Evolutionary conservation across 2,797 vertebrate species (phyloP).

Genomic region (Tragelaphus oryx): DNA sequence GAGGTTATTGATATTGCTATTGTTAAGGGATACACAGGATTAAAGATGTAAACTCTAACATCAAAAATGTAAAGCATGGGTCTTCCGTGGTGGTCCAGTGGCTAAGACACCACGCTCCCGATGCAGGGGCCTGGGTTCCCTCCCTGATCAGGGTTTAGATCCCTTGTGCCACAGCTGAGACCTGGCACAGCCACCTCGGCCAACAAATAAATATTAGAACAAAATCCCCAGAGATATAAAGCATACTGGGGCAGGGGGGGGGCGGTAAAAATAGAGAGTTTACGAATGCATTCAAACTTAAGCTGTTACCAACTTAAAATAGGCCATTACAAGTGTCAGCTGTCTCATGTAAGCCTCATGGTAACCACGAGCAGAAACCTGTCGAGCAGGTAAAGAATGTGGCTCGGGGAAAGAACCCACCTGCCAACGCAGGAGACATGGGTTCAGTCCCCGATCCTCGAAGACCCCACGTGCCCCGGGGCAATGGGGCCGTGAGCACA

Average conservation of each 20-base stretch:
- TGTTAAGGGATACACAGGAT: not conserved
- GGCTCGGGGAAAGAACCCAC: fast-evolving
- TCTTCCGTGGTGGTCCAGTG: not conserved
- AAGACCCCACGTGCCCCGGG: fast-evolving
- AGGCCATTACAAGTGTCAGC: no score
- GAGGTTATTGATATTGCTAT: not conserved
- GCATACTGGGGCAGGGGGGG: not conserved
- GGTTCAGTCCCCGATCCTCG: not conserved
- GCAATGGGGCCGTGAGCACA: fast-evolving
- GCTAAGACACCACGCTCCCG: fast-evolving
- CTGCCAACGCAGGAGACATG: not conserved
- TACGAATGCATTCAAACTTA: not conserved
- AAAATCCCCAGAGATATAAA: not conserved
- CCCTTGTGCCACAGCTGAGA: not conserved
- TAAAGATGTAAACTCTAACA: no score
- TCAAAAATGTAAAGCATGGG: not conserved
- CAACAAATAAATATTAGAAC: not conserved
- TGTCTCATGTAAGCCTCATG: not conserved
- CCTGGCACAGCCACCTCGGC: not conserved
- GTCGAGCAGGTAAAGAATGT: fast-evolving
- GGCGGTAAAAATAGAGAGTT: not conserved
- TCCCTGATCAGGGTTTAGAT: not conserved
- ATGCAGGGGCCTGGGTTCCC: not conserved
- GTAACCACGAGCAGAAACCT: not conserved
- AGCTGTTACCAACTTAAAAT: not conserved